Percentiles rank a stretch among this genome's conserved stretches.
Conservation (phyloP, 2,797 vertebrate species). For the Argyrosomus regius region DNA sequence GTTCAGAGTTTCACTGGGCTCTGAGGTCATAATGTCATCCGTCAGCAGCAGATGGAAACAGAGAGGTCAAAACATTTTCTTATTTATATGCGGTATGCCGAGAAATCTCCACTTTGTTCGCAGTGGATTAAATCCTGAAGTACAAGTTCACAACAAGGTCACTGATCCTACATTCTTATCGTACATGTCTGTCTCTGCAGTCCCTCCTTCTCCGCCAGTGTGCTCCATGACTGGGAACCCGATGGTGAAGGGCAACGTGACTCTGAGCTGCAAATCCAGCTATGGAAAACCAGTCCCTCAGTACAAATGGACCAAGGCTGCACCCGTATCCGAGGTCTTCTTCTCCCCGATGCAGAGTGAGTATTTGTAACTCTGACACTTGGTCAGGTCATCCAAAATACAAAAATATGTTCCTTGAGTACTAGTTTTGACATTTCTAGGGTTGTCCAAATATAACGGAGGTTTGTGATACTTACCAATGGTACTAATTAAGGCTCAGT, state of each 20-base stretch:
- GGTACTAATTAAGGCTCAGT: no score
- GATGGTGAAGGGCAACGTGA: conserved; percentile 87
- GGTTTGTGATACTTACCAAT: no score
- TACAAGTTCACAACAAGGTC: conserved; percentile 44
- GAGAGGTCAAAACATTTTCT: conserved; percentile 22
- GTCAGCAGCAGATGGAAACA: conserved; percentile 63
- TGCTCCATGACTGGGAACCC: conserved; percentile 86
- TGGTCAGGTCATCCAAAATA: neutral
- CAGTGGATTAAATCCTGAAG: conserved; percentile 53
- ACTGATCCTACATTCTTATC: conserved; percentile 27
- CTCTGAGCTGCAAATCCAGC: conserved; percentile 88
- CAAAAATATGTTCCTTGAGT: neutral
- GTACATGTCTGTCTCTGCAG: conserved; percentile 70
- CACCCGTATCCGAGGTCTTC: conserved; percentile 83
- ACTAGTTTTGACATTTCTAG: neutral
- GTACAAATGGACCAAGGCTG: conserved; percentile 90
- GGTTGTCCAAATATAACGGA: neutral
- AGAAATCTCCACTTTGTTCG: conserved; percentile 36
- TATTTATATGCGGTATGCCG: conserved; percentile 28
- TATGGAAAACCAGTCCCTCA: conserved; percentile 88
- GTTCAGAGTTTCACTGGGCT: conserved; percentile 52
- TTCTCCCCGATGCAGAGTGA: conserved; percentile 87
- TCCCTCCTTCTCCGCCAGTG: conserved; percentile 88
- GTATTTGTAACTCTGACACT: conserved; percentile 46
- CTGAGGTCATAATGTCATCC: conserved; percentile 52